Evolutionary conservation across 2,797 vertebrate genomes (phyloP), one percentile per base, ranked within the genome.

Genomic region (Peromyscus aztecus): DNA sequence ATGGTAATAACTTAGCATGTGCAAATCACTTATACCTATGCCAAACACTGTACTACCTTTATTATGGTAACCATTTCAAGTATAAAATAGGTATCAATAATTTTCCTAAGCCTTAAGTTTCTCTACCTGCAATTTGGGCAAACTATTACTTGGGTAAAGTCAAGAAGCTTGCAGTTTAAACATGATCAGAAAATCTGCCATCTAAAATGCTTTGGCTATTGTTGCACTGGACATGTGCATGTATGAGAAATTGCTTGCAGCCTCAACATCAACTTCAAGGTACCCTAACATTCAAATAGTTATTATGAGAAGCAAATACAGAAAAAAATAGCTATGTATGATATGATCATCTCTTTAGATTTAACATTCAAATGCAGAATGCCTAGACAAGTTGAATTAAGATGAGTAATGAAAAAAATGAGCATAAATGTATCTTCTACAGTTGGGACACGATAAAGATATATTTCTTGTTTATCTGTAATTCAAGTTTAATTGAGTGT

Each of bases 311-410:
- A 88, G 34, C 82, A 1, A 67, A 34, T 93, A 77, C 16, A 94
- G 55, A 85, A 86, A 55, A 89, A 92, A 91, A 67, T 6, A 82
- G 31, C 19, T 89, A 4, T 61, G 14, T 49, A 73, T 40, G 24
- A 65, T 75, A n/a, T 23, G 12, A 29, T 63, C 83, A 3, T 92
- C 9, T 85, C 29, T 96, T 94, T 73, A 90, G 71, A 75, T 69
- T 69, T 71, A 83, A 29, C 49, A 82, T 34, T 67, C 90, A 96
- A 89, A 92, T 78, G 88, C 46, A 91, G 59, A 49, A 90, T 59
- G 49, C 34, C 24, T 6, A 63, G 61, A 90, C 77, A 96, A 34
- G 59, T 65, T 95, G 77, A 94, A 90, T 92, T 89, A 57, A 90
- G 69, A 57, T 81, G 69, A 86, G 27, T 6, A 82, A 55, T 55